phyloP scores from a whole-genome alignment of 1,140 invertebrate genomes.

The Dolichoris vasculosae region DNA sequence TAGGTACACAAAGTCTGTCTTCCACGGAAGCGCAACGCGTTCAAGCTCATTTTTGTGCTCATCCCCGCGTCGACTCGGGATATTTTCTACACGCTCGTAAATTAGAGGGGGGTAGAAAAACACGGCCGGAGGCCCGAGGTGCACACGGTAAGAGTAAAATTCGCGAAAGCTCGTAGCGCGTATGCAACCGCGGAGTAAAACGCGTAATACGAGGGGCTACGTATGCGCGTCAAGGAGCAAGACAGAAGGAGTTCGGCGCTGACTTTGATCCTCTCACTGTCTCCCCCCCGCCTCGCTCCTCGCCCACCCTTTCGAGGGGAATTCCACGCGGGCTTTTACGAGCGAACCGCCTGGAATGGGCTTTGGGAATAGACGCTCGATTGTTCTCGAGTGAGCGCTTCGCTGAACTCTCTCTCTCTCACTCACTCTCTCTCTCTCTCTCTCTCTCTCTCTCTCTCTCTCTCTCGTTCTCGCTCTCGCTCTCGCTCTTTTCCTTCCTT shows the following conservation, averaged over 20 bases:
- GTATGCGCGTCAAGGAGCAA: background rate
- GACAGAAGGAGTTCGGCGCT: conserved; percentile 10
- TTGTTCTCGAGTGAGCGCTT: conserved; percentile 12
- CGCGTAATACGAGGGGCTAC: conserved; percentile 4
- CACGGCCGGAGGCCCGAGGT: background rate
- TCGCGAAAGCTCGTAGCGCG: conserved; percentile 11
- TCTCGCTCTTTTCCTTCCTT: background rate
- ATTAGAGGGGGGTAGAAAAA: background rate
- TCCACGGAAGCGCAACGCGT: background rate
- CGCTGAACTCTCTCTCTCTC: background rate
- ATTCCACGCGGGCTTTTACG: conserved; percentile 25
- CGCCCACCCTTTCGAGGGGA: background rate
- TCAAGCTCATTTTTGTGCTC: background rate
- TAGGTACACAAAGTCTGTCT: background rate
- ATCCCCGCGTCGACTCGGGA: background rate
- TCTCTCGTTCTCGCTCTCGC: too few relatives aligned
- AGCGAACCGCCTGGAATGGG: conserved; percentile 16
- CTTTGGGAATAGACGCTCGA: background rate
- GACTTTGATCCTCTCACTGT: conserved; percentile 28
- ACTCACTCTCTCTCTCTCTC: too few relatives aligned
- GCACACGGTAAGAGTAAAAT: background rate
- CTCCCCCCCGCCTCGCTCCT: background rate
- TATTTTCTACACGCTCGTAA: conserved; percentile 45
- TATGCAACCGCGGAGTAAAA: background rate
- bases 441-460: too few relatives aligned